These are phyloP conservation scores for Ceratitis capitata DNA, from an alignment of 1,140 invertebrate species.

Conservation along the genomic window DNA sequence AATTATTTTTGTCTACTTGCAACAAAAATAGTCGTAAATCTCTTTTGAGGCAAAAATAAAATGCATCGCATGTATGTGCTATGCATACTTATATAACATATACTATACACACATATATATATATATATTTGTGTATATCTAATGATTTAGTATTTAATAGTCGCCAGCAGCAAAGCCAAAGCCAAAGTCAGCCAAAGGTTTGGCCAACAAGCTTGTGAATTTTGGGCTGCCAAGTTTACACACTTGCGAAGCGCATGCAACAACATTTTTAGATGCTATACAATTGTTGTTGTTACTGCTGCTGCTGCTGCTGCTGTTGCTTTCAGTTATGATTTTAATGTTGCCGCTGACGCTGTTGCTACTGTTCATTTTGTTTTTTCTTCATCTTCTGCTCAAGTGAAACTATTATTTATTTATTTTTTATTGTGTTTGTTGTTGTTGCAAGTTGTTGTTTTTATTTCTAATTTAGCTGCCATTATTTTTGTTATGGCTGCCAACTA, in stretches of 20 bases:
- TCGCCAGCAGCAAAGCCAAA: neutral
- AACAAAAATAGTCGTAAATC: slow-evolving; percentile 26
- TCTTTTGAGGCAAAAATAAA: neutral
- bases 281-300: neutral
- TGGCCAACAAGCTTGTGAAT: neutral
- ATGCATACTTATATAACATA: neutral
- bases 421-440: neutral
- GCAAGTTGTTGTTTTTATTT: neutral
- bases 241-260: neutral
- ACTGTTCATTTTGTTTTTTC: neutral
- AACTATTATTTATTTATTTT: slow-evolving; percentile 4
- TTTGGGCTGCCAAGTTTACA: slow-evolving; percentile 25
- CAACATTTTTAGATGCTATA: too few relatives aligned
- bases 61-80: too few relatives aligned
- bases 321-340: neutral
- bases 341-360: neutral
- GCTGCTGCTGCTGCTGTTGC: neutral
- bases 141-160: neutral
- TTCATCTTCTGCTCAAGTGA: neutral
- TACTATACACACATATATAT: neutral
- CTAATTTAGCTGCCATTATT: slow-evolving; percentile 16
- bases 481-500: slow-evolving; percentile 16
- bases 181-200: neutral
- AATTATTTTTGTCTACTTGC: slow-evolving; percentile 26
- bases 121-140: neutral